phyloP scores from a whole-genome alignment of 2,113 vertebrate species.

The Rissa tridactyla region DNA sequence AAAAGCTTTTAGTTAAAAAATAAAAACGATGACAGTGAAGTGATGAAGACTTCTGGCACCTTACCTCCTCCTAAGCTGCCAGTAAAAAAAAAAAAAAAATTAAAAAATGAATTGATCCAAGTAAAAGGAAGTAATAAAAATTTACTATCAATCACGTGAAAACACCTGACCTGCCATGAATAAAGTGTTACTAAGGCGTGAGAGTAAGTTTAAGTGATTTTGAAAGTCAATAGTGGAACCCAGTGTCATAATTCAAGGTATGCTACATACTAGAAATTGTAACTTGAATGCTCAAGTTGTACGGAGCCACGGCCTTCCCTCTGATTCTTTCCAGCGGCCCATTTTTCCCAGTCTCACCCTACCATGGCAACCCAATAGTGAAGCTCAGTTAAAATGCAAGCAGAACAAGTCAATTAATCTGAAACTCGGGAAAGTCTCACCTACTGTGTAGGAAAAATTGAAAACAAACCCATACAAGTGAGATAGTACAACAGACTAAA shows the following conservation, averaged over 20 bases:
- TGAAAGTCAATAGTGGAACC: not conserved
- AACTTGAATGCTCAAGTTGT: not conserved
- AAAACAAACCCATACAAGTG: not conserved
- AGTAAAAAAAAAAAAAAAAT: not conserved
- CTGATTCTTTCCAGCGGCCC: fast-evolving
- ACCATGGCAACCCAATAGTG: not conserved
- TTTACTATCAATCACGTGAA: not conserved
- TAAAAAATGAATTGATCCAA: not conserved
- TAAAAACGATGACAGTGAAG: not conserved
- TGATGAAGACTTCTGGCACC: not conserved
- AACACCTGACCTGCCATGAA: not conserved
- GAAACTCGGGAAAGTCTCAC: not conserved
- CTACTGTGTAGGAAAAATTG: not conserved
- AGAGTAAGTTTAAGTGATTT: not conserved
- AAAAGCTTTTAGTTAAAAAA: not conserved
- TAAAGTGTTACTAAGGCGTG: not conserved
- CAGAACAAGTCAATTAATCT: not conserved
- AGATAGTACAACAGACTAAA: not conserved
- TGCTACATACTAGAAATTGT: not conserved
- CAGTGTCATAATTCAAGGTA: not conserved
- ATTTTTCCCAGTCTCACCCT: not conserved
- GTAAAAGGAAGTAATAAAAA: not conserved
- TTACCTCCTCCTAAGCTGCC: not conserved
- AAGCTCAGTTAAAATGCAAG: not conserved
- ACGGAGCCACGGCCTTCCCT: not conserved